Evolutionary conservation across 2,113 vertebrate genomes (phyloP).

Genomic region (Campylomormyrus numenius): DNA sequence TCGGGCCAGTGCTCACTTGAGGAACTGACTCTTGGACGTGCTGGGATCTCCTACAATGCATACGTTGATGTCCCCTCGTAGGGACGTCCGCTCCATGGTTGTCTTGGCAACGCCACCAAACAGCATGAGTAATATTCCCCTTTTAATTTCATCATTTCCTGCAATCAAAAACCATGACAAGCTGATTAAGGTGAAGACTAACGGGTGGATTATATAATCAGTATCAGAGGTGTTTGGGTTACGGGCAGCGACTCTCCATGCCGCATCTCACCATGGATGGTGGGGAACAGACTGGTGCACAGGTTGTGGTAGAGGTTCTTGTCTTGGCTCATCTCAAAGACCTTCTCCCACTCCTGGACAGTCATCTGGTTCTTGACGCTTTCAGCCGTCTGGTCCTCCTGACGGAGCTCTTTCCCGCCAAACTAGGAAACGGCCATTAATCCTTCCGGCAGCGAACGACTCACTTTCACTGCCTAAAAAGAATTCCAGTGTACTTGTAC

Average conservation of each 20-base stretch:
- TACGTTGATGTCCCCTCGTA: conserved; percentile 48
- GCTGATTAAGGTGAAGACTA: background rate
- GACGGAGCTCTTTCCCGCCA: conserved; percentile 44
- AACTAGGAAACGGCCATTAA: conserved; percentile 33
- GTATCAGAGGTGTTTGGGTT: no score
- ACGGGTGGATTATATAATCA: background rate
- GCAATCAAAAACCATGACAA: background rate
- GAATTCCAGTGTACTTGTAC: no score
- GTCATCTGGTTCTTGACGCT: conserved; percentile 56
- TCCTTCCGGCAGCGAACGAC: background rate
- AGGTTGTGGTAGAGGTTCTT: conserved; percentile 56
- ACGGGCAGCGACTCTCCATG: background rate
- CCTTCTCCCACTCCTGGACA: conserved; percentile 52
- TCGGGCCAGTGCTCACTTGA: conserved; percentile 33
- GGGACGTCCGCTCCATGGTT: conserved; percentile 49
- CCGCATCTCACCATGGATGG: conserved; percentile 43
- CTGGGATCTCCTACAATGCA: conserved; percentile 52
- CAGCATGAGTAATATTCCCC: conserved; percentile 50
- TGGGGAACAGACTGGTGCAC: conserved; percentile 53
- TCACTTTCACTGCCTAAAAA: background rate
- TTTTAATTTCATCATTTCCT: conserved; percentile 54
- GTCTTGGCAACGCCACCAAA: conserved; percentile 52
- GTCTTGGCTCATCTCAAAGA: conserved; percentile 55
- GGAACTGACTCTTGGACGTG: conserved; percentile 55
- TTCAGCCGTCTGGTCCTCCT: conserved; percentile 50